Percentiles rank a stretch among this genome's conserved stretches.
Conservation (phyloP, 2,113 vertebrate species). For the Gambusia holbrooki region DNA sequence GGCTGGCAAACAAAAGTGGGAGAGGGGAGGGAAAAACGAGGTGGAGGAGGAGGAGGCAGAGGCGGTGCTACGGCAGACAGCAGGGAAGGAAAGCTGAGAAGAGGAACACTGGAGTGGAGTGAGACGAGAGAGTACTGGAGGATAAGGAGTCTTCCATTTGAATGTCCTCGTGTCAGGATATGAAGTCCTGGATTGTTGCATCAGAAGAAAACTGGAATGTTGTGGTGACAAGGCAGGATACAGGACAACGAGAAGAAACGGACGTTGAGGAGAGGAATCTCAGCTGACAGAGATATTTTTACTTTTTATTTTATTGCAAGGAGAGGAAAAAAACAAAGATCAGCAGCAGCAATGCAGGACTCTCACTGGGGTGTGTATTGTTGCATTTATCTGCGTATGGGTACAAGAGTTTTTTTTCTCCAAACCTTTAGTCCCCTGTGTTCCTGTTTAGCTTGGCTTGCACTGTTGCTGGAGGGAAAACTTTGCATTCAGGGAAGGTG, state of each 20-base stretch:
- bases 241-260: constrained; percentile 15
- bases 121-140: constrained; percentile 62
- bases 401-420: constrained; percentile 19
- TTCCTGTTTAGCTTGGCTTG: constrained; percentile 24
- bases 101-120: constrained; percentile 67
- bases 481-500: constrained; percentile 46
- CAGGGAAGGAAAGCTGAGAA: constrained; percentile 73
- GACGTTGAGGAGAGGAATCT: constrained; percentile 16
- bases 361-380: constrained; percentile 66
- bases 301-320: constrained; percentile 8
- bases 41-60: constrained; percentile 49
- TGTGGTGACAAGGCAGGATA: constrained; percentile 37
- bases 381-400: constrained; percentile 36
- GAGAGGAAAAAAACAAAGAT: constrained; percentile 55
- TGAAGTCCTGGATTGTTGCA: constrained; percentile 51
- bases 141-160: constrained; percentile 64
- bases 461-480: constrained; percentile 46
- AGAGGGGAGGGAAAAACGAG: constrained; percentile 55
- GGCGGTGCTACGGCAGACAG: constrained; percentile 76
- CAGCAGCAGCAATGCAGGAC: constrained; percentile 73
- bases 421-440: constrained; percentile 15
- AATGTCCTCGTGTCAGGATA: constrained; percentile 66
- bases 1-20: constrained; percentile 69
- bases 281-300: constrained; percentile 36
- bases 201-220: constrained; percentile 46